phyloP scores from a whole-genome alignment of 2,888 invertebrate genomes.

The Himalopsyche anomala region DNA sequence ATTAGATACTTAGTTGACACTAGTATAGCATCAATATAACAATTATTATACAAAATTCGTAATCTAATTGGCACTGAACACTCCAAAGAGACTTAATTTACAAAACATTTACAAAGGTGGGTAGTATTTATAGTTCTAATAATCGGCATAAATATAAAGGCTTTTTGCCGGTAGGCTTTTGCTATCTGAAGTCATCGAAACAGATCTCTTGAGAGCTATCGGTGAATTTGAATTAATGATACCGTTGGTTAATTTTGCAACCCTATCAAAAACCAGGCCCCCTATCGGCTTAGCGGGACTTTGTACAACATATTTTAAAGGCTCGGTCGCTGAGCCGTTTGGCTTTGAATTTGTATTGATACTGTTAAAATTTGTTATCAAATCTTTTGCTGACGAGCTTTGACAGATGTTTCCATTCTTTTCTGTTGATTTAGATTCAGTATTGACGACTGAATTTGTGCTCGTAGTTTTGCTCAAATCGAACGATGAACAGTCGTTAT shows the following conservation, averaged over 20 bases:
- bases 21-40: conserved; percentile 36
- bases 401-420: conserved; percentile 5
- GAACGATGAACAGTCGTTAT: not conserved
- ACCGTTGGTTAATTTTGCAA: conserved; percentile 60
- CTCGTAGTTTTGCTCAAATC: not conserved
- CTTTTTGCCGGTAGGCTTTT: conserved; percentile 51
- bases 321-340: not conserved
- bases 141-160: conserved; percentile 61
- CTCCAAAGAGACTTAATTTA: conserved; percentile 52
- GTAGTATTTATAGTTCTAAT: conserved; percentile 53
- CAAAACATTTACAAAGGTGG: conserved; percentile 57
- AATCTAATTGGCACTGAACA: conserved; percentile 55
- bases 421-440: not conserved
- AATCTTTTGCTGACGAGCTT: conserved; percentile 53
- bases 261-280: conserved; percentile 63
- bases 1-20: conserved; percentile 43
- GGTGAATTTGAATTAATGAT: conserved; percentile 50
- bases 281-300: conserved; percentile 58
- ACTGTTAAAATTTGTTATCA: conserved; percentile 60
- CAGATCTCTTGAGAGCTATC: conserved; percentile 57
- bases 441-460: not conserved
- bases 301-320: conserved; percentile 40
- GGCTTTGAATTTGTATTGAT: conserved; percentile 45
- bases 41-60: conserved; percentile 33
- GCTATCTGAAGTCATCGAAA: conserved; percentile 61